Evolutionary conservation across 2,888 invertebrate species (phyloP).

Genomic region (Mythimna impura): DNA sequence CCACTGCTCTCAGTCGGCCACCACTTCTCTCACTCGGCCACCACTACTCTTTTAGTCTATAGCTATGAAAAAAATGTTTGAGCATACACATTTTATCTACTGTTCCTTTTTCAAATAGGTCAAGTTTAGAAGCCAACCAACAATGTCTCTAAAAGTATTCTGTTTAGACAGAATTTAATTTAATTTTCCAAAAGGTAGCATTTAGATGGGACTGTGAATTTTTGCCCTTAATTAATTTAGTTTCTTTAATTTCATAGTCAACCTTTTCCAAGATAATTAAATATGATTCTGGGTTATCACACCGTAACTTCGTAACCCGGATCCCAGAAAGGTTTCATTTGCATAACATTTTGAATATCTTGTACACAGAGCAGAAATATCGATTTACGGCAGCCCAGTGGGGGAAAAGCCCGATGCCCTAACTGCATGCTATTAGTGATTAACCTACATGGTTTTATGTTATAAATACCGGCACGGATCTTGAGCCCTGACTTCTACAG

Average conservation of each 20-base stretch:
- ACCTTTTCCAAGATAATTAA: conserved; percentile 57
- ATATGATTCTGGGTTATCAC: conserved; percentile 49
- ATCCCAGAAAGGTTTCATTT: conserved; percentile 55
- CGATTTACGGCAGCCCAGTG: conserved; percentile 31
- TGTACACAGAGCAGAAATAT: conserved; percentile 32
- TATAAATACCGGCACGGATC: too few species aligned
- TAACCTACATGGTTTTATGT: conserved; percentile 20
- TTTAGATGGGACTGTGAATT: conserved; percentile 34
- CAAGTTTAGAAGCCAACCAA: not conserved
- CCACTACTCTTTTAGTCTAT: too few species aligned
- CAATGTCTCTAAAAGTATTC: conserved; percentile 1
- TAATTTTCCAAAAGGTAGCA: conserved; percentile 22
- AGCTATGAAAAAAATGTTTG: not conserved
- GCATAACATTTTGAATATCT: conserved; percentile 48
- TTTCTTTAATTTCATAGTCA: conserved; percentile 54
- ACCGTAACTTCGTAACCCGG: conserved; percentile 18
- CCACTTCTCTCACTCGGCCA: too few species aligned
- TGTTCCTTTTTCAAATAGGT: not conserved
- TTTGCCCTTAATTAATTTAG: conserved; percentile 48
- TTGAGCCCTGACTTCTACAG: too few species aligned
- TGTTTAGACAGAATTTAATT: conserved; percentile 21
- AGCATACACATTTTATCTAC: not conserved
- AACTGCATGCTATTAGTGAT: conserved; percentile 17
- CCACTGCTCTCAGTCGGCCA: too few species aligned
- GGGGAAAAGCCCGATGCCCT: conserved; percentile 36